phyloP scores from a whole-genome alignment of 2,113 vertebrate species.

The Polyodon spathula region DNA sequence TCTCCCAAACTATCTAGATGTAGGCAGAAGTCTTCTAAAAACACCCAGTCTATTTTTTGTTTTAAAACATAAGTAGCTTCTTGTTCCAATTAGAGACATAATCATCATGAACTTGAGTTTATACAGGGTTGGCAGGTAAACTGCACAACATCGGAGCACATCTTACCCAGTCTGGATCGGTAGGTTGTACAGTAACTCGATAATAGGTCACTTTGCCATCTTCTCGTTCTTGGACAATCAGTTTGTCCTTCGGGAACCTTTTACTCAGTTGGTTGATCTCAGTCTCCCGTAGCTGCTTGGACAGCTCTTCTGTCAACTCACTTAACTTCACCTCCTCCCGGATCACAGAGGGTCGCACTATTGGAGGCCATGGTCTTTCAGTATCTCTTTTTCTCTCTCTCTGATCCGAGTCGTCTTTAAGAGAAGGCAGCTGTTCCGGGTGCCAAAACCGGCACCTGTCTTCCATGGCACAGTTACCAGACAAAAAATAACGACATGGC shows the following conservation, averaged over 20 bases:
- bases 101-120: background rate
- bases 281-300: constrained; percentile 47
- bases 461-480: constrained; percentile 65
- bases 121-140: constrained; percentile 1
- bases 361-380: constrained; percentile 7
- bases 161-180: constrained; percentile 68
- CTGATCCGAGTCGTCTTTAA: constrained; percentile 20
- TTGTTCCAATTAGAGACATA: constrained; percentile 5
- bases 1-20: too few relatives aligned
- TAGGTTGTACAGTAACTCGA: constrained; percentile 47
- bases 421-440: constrained; percentile 37
- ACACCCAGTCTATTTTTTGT: too few relatives aligned
- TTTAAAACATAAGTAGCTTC: too few relatives aligned
- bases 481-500: constrained; percentile 59
- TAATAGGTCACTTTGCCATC: constrained; percentile 60
- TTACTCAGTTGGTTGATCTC: constrained; percentile 61
- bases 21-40: too few relatives aligned
- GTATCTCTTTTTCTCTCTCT: constrained; percentile 4
- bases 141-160: too few relatives aligned
- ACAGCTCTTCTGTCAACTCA: constrained; percentile 51
- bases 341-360: constrained; percentile 15
- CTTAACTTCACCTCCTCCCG: constrained; percentile 44
- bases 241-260: constrained; percentile 57
- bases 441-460: constrained; percentile 63
- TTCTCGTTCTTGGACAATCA: constrained; percentile 62